Conservation (phyloP, 2,888 invertebrate genomes). For the Drosophila aldrichi region DNA sequence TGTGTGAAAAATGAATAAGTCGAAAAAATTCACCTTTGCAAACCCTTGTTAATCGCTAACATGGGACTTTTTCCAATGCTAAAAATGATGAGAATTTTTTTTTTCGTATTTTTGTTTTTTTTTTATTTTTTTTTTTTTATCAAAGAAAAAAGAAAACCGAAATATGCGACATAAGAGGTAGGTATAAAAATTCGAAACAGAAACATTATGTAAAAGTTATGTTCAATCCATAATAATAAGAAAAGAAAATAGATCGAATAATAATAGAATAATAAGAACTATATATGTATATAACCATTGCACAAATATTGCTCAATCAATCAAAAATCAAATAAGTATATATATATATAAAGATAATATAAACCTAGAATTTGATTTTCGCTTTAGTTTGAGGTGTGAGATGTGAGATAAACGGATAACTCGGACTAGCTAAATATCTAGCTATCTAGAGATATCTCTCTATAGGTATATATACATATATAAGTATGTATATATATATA, state of each 20-base stretch:
- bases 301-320: slow-evolving; percentile 21
- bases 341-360: not conserved
- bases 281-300: slow-evolving; percentile 7
- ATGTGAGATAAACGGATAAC: slow-evolving; percentile 7
- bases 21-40: slow-evolving; percentile 90
- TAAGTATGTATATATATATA: not conserved
- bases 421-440: slow-evolving; percentile 6
- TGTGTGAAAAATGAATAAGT: slow-evolving; percentile 65
- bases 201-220: slow-evolving; percentile 49
- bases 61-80: slow-evolving; percentile 92
- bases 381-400: not conserved
- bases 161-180: slow-evolving; percentile 62
- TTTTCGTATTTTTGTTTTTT: not conserved
- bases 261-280: slow-evolving; percentile 20
- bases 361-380: not conserved
- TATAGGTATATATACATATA: not conserved
- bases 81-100: slow-evolving; percentile 84
- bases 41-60: slow-evolving; percentile 94
- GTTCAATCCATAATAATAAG: slow-evolving; percentile 48
- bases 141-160: slow-evolving; percentile 62
- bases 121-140: slow-evolving; percentile 46
- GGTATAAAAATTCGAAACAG: slow-evolving; percentile 51
- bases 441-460: not conserved
- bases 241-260: slow-evolving; percentile 11
- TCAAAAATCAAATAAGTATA: slow-evolving; percentile 16